phyloP scores from a whole-genome alignment of 2,797 vertebrate genomes.

The Labroides dimidiatus region DNA sequence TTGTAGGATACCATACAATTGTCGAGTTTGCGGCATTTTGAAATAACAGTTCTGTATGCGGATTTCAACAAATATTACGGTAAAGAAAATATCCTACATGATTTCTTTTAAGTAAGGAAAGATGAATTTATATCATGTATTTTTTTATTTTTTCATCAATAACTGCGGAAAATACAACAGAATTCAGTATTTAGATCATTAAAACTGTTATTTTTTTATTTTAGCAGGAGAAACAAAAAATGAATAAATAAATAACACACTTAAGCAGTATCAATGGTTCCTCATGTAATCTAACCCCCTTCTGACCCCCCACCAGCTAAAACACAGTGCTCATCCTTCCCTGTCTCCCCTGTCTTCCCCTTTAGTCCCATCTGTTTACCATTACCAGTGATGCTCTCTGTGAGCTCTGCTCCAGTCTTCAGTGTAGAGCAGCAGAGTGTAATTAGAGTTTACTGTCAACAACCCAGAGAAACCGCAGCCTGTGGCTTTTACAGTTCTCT shows the following conservation, averaged over 20 bases:
- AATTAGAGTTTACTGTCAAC: constrained; percentile 83
- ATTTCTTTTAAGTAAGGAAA: background rate
- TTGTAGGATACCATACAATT: background rate
- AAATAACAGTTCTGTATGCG: background rate
- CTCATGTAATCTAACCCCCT: constrained; percentile 20
- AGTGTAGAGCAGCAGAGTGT: constrained; percentile 70
- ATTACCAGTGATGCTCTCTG: constrained; percentile 74
- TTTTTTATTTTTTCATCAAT: background rate
- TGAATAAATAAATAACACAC: constrained; percentile 9
- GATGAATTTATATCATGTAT: background rate
- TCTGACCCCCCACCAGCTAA: constrained; percentile 39
- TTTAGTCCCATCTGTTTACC: constrained; percentile 75
- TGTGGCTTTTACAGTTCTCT: constrained; percentile 70
- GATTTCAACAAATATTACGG: background rate
- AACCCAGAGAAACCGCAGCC: constrained; percentile 76
- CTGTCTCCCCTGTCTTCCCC: constrained; percentile 18
- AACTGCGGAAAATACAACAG: background rate
- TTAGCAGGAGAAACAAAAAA: background rate
- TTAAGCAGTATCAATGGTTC: constrained; percentile 1
- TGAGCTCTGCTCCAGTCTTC: constrained; percentile 57
- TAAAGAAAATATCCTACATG: background rate
- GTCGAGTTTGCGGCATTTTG: background rate
- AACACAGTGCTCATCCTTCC: constrained; percentile 54
- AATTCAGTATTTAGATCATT: background rate
- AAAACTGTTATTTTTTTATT: background rate